Percentiles rank a stretch among this genome's conserved stretches.
Evolutionary conservation across 2,113 vertebrate genomes (phyloP).

Genomic region (Podarcis raffonei): DNA sequence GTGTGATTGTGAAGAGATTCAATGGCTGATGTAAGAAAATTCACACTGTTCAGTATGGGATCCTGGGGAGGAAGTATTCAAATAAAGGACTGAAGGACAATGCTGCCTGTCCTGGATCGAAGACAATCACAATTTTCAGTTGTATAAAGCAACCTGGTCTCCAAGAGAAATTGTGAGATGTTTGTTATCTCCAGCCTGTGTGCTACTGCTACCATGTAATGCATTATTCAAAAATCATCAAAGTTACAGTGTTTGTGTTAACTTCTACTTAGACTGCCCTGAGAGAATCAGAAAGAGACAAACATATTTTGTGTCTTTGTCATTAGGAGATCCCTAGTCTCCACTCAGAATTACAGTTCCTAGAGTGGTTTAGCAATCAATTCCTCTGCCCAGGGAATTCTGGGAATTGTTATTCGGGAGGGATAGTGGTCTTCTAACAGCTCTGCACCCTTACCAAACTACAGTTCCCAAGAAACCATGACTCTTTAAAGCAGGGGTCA

Average conservation of each 20-base stretch:
- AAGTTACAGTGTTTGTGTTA: background rate
- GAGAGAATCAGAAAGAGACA: constrained; percentile 25
- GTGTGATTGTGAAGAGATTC: background rate
- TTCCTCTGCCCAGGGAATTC: too few relatives aligned
- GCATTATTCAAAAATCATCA: fast-evolving
- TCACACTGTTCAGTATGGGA: background rate
- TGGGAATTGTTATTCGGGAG: too few relatives aligned
- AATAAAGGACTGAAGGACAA: background rate
- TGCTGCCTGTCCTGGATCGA: background rate
- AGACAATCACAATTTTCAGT: background rate
- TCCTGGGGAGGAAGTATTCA: background rate
- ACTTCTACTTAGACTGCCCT: constrained; percentile 52
- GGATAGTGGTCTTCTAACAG: too few relatives aligned
- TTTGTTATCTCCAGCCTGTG: constrained; percentile 37
- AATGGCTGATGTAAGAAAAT: background rate
- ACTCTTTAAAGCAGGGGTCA: too few relatives aligned
- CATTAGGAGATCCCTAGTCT: too few relatives aligned
- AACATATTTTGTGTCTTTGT: background rate
- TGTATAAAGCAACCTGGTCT: constrained; percentile 27
- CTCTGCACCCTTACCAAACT: too few relatives aligned
- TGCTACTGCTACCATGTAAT: constrained; percentile 38
- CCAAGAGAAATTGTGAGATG: constrained; percentile 28
- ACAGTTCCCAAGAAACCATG: too few relatives aligned
- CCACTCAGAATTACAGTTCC: too few relatives aligned
- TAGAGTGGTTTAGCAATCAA: too few relatives aligned